Conservation (phyloP, 2,888 invertebrate genomes). For the Rhaphigaster nebulosa region DNA sequence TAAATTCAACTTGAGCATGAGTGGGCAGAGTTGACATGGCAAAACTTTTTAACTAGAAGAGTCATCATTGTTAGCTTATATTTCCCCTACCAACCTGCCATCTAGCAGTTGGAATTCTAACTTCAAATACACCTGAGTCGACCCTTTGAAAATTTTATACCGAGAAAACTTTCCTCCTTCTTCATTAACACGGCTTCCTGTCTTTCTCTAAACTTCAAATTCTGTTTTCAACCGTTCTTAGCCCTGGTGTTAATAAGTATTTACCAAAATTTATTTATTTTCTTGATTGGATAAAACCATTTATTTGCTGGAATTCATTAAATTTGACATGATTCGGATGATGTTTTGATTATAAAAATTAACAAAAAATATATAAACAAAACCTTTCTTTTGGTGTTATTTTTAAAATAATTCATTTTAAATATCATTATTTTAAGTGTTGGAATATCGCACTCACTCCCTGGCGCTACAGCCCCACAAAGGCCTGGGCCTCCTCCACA, state of each 20-base stretch:
- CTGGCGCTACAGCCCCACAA: no score
- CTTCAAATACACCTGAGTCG: slow-evolving; percentile 8
- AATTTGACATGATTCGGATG: no score
- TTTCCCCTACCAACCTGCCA: not conserved
- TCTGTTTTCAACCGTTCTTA: not conserved
- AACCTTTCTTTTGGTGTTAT: no score
- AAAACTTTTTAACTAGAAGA: not conserved
- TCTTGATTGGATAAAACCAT: no score
- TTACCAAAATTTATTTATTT: no score
- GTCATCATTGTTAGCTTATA: slow-evolving; percentile 20
- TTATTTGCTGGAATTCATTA: no score
- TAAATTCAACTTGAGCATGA: not conserved
- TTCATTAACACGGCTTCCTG: not conserved
- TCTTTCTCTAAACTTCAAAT: not conserved
- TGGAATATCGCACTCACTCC: no score
- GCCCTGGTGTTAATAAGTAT: not conserved
- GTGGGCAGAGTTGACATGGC: not conserved
- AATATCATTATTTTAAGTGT: no score
- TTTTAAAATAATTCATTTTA: no score
- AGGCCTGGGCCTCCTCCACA: no score
- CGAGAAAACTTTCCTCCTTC: not conserved
- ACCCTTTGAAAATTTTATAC: not conserved
- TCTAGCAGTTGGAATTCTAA: not conserved
- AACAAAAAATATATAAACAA: no score
- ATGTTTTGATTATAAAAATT: no score